phyloP scores from a whole-genome alignment of 1,140 invertebrate genomes.

The Pantala flavescens region DNA sequence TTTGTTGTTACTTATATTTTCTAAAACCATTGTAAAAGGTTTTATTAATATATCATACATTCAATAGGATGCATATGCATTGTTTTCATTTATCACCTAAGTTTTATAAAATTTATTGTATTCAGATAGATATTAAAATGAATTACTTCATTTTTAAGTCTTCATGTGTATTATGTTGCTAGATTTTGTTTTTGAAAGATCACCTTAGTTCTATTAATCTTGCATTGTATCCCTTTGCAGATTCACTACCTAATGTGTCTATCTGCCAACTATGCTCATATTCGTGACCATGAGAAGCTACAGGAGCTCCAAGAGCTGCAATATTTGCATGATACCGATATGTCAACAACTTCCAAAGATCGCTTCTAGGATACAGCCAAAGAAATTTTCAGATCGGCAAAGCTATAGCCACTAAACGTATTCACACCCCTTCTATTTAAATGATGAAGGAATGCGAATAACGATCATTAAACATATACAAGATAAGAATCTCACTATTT shows the following conservation, averaged over 20 bases:
- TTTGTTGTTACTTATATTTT: too few relatives aligned
- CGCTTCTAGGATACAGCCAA: constrained; percentile 54
- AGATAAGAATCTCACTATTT: too few relatives aligned
- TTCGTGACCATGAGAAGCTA: constrained; percentile 85
- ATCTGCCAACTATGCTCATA: constrained; percentile 90
- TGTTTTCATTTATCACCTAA: too few relatives aligned
- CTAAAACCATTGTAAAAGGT: too few relatives aligned
- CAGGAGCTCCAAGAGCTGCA: constrained; percentile 83
- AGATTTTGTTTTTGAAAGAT: not conserved
- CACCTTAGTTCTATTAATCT: not conserved
- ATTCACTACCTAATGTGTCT: constrained; percentile 90
- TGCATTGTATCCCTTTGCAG: constrained; percentile 34
- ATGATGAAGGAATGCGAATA: too few relatives aligned
- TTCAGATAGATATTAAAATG: too few relatives aligned
- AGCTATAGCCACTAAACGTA: not conserved
- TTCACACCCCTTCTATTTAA: not conserved
- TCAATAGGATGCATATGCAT: too few relatives aligned
- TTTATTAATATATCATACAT: too few relatives aligned
- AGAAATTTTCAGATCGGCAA: constrained; percentile 45
- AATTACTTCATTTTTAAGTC: too few relatives aligned
- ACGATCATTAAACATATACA: too few relatives aligned
- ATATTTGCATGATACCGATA: constrained; percentile 66
- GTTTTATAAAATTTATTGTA: too few relatives aligned
- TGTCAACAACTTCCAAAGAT: constrained; percentile 31
- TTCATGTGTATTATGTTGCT: not conserved